Base-by-base conservation (phyloP, 2,797 vertebrate species). In the Columba guinea region DNA sequence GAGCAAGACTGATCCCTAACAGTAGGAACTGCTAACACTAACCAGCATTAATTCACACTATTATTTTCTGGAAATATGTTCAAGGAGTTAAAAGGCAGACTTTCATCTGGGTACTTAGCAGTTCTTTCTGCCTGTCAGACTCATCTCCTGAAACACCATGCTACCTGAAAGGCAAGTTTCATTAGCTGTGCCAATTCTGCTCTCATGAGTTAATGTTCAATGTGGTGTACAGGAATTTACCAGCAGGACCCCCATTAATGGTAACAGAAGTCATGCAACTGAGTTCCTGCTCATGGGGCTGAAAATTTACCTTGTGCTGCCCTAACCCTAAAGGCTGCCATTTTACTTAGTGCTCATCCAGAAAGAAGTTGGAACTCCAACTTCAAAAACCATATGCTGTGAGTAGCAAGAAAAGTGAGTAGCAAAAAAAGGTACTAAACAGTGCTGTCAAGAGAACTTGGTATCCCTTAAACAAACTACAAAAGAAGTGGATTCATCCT, bases 231-330 rank as follows among this genome's bases (percentile, higher is more conserved):
- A 93, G 82, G 95, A 96, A 96, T 96, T 96, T 96, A 95, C 63
- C 97, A 97, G 96, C 96, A 97, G 89, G 96, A 97, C 64, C 76
- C 91, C 95, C 88, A 87, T 92, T 97, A 95, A 96, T 62, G 73
- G 75, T 46, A 88, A 89, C 78, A 82, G 84, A 85, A 96, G 84
- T 92, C 84, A 94, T 84, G 89, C 94, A 96, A 95, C 85, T 59
- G 70, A 95, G 95, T 91, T 94, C 60, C 91, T 88, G 94, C 70
- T 96, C 92, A 94, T 4, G 55, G 73, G 81, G 79, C 90, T 77
- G 94, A 93, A 96, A 96, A 97, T 88, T 56, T 87, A 92, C 76
- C 87, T 94, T 82, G 84, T 0, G 15, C 83, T 91, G 83, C 83
- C 81, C 73, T 94, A 92, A 70, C 35, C 41, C 79, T 84, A 79